Evolutionary conservation across 92 coral and sea anemone genomes (phyloP), one percentile per base, ranked within the genome.

Genomic region (Blastomussa wellsi): DNA sequence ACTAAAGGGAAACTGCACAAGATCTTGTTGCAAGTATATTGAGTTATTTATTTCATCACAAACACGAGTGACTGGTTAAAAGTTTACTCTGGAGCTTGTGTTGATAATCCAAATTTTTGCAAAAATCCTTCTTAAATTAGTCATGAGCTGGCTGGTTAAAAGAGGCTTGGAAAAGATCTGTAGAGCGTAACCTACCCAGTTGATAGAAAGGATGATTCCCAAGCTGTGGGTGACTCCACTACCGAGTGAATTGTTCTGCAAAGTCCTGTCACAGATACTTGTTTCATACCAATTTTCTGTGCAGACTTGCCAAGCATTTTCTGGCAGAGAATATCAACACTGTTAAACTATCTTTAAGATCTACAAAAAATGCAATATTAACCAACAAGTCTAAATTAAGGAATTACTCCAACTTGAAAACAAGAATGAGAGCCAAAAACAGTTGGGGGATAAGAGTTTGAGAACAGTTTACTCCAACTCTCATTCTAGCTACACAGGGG

Each of bases 161-260:
- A 44, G 11, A 44, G 12, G 12, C 5, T 8, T 44, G 49, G 5
- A 44, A 8, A 44, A 44, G 11, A 8, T 44, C 12, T 39, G 12
- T 44, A 44, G 7, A 55, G n/a, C 28, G 22, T 53, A 20, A 29
- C 42, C 94, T 44, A 95, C 99, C 99, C 99, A 32, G 87, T 86
- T 41, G 92, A 90, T 24, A 96, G 77, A 53, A 92, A 93, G 86
- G 72, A 96, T 3, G 99, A 96, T 44, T 93, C 91, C 99, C 99
- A 96, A 3, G 88, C 84, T 15, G 90, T 86, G 36, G 98, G 90
- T 24, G 80, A 37, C 49, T 94, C 94, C 52, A 89, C 84, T 42
- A 81, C 28, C 17, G 96, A 92, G 68, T 89, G 88, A 37, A 96
- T 80, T 38, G 74, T 86, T 86, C 98, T 91, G 59, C 93, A 80